phyloP scores from a whole-genome alignment of 2,797 vertebrate species.

The Smutsia temminckii region DNA sequence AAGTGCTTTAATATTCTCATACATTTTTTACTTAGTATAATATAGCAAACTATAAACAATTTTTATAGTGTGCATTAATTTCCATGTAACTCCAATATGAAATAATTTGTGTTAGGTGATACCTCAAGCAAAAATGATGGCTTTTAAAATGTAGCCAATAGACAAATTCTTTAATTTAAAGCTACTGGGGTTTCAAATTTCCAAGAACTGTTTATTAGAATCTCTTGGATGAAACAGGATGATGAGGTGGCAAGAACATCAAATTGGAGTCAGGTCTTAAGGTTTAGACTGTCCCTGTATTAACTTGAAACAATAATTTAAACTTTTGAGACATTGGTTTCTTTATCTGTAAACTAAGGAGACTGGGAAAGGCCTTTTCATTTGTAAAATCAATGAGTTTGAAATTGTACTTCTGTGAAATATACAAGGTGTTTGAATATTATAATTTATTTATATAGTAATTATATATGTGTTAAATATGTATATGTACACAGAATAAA shows the following conservation, averaged over 20 bases:
- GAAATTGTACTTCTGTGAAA: background rate
- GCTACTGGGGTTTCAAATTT: background rate
- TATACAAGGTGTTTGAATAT: background rate
- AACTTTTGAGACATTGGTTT: background rate
- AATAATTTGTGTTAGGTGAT: background rate
- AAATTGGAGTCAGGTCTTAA: background rate
- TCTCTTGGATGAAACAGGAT: background rate
- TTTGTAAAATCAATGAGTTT: background rate
- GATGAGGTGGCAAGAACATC: background rate
- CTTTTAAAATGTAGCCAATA: background rate
- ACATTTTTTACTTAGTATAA: background rate
- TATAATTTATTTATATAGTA: background rate
- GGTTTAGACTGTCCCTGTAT: background rate
- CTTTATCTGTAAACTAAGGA: background rate
- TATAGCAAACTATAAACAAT: background rate
- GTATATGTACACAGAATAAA: background rate
- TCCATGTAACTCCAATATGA: background rate
- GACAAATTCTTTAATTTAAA: background rate
- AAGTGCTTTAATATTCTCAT: background rate
- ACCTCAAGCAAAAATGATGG: background rate
- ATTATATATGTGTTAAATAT: background rate
- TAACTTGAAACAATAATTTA: background rate
- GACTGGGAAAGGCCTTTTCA: background rate
- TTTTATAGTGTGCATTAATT: background rate
- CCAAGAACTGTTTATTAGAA: background rate